phyloP scores from a whole-genome alignment of 2,888 invertebrate genomes.

The Exocentrus adspersus region DNA sequence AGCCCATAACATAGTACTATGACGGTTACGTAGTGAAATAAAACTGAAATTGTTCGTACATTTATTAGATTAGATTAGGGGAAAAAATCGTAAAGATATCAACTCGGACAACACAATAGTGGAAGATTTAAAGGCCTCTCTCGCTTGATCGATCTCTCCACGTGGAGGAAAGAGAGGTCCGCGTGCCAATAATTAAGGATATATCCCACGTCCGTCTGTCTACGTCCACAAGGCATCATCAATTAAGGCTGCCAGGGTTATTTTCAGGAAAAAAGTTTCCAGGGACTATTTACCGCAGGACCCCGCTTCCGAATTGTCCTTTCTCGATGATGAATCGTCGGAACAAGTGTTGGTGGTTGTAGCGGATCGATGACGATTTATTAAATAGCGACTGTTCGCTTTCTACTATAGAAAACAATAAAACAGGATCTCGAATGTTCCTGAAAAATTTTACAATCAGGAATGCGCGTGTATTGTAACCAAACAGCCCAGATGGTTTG shows the following conservation, averaged over 20 bases:
- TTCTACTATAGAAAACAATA: no score
- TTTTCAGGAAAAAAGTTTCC: conserved; percentile 5
- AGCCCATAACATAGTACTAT: conserved; percentile 49
- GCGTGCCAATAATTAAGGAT: conserved; percentile 14
- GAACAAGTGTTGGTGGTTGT: background rate
- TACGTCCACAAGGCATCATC: conserved; percentile 18
- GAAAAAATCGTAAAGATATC: no score
- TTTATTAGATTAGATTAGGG: no score
- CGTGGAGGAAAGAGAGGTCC: background rate
- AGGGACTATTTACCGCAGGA: background rate
- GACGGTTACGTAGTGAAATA: conserved; percentile 42
- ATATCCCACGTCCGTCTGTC: background rate
- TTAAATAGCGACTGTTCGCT: background rate
- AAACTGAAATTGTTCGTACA: no score
- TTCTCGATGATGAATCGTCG: conserved; percentile 11
- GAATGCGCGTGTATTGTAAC: no score
- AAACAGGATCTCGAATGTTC: no score
- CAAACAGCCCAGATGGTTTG: no score
- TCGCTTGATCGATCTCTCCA: background rate
- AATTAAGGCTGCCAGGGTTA: conserved; percentile 15
- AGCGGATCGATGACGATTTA: background rate
- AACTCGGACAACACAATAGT: no score
- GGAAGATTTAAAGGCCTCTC: background rate
- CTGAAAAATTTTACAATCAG: no score
- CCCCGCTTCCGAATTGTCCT: conserved; percentile 3